These are phyloP conservation scores for Pachyrhynchus sulphureomaculatus DNA, from an alignment of 1,140 invertebrate genomes.

Conservation along the genomic window DNA sequence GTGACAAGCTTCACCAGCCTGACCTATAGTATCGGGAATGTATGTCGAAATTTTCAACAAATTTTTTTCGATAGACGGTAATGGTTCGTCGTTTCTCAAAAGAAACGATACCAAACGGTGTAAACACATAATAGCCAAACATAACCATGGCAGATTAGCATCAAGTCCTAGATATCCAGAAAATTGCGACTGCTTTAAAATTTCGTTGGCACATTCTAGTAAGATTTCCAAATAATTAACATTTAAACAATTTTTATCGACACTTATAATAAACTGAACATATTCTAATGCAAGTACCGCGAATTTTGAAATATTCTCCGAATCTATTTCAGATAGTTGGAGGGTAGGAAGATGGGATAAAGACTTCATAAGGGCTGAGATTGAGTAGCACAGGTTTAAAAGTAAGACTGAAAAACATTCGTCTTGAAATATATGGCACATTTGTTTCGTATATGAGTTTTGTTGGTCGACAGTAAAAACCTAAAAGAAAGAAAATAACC, in stretches of 20 bases:
- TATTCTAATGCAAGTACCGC: conserved; percentile 63
- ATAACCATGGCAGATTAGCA: conserved; percentile 52
- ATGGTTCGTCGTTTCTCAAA: conserved; percentile 41
- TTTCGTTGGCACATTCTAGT: conserved; percentile 50
- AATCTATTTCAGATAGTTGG: conserved; percentile 54
- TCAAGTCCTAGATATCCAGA: conserved; percentile 48
- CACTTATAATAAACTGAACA: conserved; percentile 48
- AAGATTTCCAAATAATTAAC: conserved; percentile 38
- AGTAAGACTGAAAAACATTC: conserved; percentile 56
- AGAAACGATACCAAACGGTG: conserved; percentile 45
- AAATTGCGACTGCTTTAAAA: conserved; percentile 49
- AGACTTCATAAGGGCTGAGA: conserved; percentile 54
- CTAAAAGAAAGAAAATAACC: conserved; percentile 32
- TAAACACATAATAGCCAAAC: conserved; percentile 52
- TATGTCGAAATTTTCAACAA: conserved; percentile 48
- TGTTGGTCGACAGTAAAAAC: conserved; percentile 38
- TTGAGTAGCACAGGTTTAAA: conserved; percentile 58
- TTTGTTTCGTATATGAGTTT: conserved; percentile 55
- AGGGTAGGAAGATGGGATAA: conserved; percentile 45
- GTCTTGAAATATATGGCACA: conserved; percentile 60
- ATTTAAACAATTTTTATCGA: conserved; percentile 28
- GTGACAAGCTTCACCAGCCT: conserved; percentile 52
- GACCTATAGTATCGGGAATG: conserved; percentile 44
- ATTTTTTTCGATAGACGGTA: conserved; percentile 42
- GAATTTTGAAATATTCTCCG: conserved; percentile 62